Percentiles rank a stretch among this genome's conserved stretches.
phyloP scores from a whole-genome alignment of 2,797 vertebrate genomes.

The Pangasius mekongensis region DNA sequence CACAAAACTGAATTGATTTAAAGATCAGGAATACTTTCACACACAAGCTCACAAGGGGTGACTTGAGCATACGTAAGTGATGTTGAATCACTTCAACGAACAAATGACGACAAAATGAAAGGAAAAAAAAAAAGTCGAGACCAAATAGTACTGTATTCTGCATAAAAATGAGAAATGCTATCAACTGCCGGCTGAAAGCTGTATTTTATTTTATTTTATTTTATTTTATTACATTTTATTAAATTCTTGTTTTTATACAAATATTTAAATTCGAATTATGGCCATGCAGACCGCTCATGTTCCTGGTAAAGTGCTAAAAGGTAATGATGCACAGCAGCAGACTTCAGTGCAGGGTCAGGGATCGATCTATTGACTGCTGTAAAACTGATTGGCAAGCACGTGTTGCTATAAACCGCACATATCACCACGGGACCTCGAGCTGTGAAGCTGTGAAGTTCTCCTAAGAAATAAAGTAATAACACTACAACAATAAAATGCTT shows the following conservation, averaged over 20 bases:
- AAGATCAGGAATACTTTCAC: neutral
- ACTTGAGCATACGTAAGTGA: neutral
- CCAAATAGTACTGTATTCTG: too few species aligned
- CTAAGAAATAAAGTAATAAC: neutral
- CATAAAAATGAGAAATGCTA: too few species aligned
- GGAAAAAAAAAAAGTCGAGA: too few species aligned
- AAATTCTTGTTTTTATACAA: neutral
- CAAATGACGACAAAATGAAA: neutral
- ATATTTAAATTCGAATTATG: neutral
- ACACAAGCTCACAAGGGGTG: neutral
- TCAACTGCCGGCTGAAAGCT: neutral
- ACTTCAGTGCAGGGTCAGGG: neutral
- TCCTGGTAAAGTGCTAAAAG: neutral
- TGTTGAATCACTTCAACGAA: neutral
- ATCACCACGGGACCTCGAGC: conserved; percentile 8
- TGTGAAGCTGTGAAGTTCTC: conserved; percentile 10
- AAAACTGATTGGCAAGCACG: neutral
- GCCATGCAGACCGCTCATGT: neutral
- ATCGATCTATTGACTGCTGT: neutral
- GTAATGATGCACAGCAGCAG: neutral
- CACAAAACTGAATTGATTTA: neutral
- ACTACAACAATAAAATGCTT: neutral
- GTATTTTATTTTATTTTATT: neutral
- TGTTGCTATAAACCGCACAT: conserved; percentile 24
- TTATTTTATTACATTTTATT: neutral